Percentiles rank a stretch among this genome's conserved stretches.
phyloP scores from a whole-genome alignment of 2,888 invertebrate species.

The Amiota minor region DNA sequence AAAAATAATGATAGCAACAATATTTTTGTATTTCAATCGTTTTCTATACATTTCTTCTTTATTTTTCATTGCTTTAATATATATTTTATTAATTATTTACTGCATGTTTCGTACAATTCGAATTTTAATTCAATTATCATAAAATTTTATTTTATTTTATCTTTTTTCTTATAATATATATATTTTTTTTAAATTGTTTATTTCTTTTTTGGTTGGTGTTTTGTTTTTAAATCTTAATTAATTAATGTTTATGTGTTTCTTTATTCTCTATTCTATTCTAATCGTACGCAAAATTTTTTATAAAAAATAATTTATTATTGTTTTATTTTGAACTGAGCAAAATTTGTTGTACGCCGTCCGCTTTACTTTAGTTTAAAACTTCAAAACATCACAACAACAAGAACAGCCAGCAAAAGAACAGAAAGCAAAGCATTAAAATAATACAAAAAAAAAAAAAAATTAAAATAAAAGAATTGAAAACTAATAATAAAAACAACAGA shows the following conservation, averaged over 20 bases:
- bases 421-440: slow-evolving; percentile 32
- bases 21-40: too few species aligned
- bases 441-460: slow-evolving; percentile 12
- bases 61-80: too few species aligned
- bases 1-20: too few species aligned
- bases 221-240: neutral
- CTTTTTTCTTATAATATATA: too few species aligned
- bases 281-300: slow-evolving; percentile 1
- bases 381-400: neutral
- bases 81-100: too few species aligned
- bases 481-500: neutral
- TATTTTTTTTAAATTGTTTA: neutral
- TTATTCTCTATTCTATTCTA: neutral
- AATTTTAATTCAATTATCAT: too few species aligned
- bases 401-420: neutral
- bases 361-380: slow-evolving; percentile 9
- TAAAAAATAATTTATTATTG: neutral
- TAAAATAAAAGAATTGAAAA: neutral
- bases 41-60: too few species aligned
- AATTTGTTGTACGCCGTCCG: slow-evolving; percentile 7
- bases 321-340: neutral
- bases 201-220: slow-evolving; percentile 1
- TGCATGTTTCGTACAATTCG: too few species aligned
- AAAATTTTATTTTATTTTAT: too few species aligned
- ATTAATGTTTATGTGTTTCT: neutral